Conservation (phyloP, 1,140 invertebrate genomes). For the Diorhabda sublineata region DNA sequence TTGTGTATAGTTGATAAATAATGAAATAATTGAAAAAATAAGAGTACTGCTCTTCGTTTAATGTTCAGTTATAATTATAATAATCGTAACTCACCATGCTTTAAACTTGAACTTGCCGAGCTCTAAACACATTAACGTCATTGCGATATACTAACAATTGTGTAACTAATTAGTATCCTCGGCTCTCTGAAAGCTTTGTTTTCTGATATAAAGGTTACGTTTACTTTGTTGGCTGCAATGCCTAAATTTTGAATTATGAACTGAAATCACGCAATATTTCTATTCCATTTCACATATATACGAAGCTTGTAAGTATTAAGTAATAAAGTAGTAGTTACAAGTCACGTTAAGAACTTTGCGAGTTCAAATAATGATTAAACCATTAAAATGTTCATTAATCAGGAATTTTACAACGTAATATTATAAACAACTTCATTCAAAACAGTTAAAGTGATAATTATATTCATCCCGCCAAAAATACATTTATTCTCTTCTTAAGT, state of each 20-base stretch:
- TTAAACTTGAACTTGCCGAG: slow-evolving; percentile 1
- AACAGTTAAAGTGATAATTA: too few relatives aligned
- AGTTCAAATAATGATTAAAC: not conserved
- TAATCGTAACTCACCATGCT: not conserved
- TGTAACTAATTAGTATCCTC: not conserved
- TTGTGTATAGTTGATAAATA: too few relatives aligned
- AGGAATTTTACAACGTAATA: too few relatives aligned
- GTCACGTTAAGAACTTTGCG: not conserved
- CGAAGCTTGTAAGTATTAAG: not conserved
- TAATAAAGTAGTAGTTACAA: not conserved
- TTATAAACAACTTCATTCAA: too few relatives aligned
- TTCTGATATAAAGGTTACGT: not conserved
- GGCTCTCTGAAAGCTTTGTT: not conserved
- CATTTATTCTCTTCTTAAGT: too few relatives aligned
- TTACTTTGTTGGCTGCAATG: slow-evolving; percentile 1
- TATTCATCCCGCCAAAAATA: too few relatives aligned
- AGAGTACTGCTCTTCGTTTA: too few relatives aligned
- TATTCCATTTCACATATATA: not conserved
- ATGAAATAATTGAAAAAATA: too few relatives aligned
- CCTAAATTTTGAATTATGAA: not conserved
- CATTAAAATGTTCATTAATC: not conserved
- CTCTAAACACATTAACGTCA: not conserved
- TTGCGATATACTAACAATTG: not conserved
- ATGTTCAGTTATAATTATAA: too few relatives aligned
- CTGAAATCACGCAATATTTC: not conserved